Percentiles rank a stretch among this genome's conserved stretches.
These are phyloP conservation scores for Drosophila athabasca DNA, from an alignment of 1,140 invertebrate species.

Conservation along the genomic window DNA sequence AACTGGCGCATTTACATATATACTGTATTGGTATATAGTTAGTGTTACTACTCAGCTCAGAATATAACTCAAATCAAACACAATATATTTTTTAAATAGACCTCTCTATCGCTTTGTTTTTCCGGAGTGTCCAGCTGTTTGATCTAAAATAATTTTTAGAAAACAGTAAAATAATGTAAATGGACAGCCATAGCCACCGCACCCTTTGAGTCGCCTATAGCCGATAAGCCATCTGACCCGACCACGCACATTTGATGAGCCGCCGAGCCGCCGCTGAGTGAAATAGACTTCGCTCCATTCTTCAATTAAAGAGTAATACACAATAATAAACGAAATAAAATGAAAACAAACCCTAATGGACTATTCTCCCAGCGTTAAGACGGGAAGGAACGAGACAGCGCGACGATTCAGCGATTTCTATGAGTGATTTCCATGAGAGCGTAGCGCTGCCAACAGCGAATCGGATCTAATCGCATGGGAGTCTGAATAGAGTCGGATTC, in stretches of 20 bases:
- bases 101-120: too few relatives aligned
- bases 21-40: too few relatives aligned
- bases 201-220: constrained; percentile 7
- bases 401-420: constrained; percentile 11
- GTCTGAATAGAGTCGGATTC: constrained; percentile 28
- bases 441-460: too few relatives aligned
- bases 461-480: constrained; percentile 13
- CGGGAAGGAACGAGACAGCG: background rate
- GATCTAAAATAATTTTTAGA: constrained; percentile 47
- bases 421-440: background rate
- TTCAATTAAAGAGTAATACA: constrained; percentile 79
- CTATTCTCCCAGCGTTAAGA: constrained; percentile 43
- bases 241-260: constrained; percentile 23
- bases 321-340: constrained; percentile 57
- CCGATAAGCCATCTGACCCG: constrained; percentile 69
- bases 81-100: too few relatives aligned
- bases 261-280: constrained; percentile 29
- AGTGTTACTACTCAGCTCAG: too few relatives aligned
- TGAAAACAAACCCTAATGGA: constrained; percentile 49
- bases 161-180: constrained; percentile 29
- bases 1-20: too few relatives aligned
- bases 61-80: too few relatives aligned
- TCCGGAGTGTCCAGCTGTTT: background rate
- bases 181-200: constrained; percentile 16
- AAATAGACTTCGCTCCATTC: constrained; percentile 11